phyloP scores from a whole-genome alignment of 2,797 vertebrate species.

The Luscinia megarhynchos region DNA sequence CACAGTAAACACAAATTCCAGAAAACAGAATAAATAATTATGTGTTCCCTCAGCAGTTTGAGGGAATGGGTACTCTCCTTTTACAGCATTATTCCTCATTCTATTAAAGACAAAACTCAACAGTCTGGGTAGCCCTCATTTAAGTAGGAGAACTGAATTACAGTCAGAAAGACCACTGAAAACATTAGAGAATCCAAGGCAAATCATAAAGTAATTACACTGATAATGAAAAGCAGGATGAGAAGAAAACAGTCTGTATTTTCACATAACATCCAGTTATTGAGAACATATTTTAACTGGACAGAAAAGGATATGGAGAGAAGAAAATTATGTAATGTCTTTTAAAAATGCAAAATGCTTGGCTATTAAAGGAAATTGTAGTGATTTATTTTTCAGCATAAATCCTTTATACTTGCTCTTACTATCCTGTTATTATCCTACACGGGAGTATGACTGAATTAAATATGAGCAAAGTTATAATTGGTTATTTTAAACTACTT shows the following conservation, averaged over 20 bases:
- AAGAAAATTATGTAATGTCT: neutral
- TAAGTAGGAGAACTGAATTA: neutral
- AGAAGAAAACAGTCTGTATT: neutral
- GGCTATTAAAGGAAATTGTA: neutral
- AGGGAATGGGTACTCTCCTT: neutral
- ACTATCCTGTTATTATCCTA: neutral
- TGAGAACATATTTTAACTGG: neutral
- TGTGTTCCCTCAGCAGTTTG: neutral
- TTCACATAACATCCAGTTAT: neutral
- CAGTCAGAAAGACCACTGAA: neutral
- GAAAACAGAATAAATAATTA: neutral
- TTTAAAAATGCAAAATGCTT: neutral
- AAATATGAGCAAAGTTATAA: neutral
- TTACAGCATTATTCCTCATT: neutral
- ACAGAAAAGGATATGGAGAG: neutral
- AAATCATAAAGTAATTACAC: neutral
- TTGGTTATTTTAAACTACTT: neutral
- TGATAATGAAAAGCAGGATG: neutral
- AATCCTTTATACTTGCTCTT: neutral
- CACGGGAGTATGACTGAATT: neutral
- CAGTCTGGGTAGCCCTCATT: neutral
- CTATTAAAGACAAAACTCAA: neutral
- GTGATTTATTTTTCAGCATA: neutral
- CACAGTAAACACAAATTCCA: neutral
- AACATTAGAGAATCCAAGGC: neutral